phyloP scores from a whole-genome alignment of 2,888 invertebrate genomes.

The Eupithecia dodoneata region DNA sequence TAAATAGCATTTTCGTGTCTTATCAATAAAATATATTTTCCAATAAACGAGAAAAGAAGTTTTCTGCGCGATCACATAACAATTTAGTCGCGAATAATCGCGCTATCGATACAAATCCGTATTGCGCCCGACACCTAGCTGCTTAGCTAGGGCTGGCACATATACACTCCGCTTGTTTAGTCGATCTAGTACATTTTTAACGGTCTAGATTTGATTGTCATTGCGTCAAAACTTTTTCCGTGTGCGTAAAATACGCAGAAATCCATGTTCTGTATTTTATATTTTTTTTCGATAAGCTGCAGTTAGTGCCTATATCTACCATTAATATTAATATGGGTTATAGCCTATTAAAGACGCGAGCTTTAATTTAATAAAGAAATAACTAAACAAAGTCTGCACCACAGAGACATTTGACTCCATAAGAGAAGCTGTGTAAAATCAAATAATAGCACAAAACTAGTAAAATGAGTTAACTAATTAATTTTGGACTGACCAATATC shows the following conservation, averaged over 20 bases:
- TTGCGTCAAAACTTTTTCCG: background rate
- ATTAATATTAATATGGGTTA: background rate
- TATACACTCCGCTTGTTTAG: background rate
- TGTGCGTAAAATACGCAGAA: no score
- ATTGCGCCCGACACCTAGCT: conserved; percentile 44
- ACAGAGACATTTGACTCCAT: background rate
- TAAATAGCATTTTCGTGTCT: background rate
- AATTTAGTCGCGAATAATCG: conserved; percentile 35
- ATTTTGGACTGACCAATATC: background rate
- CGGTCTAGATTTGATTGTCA: background rate
- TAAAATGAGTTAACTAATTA: background rate
- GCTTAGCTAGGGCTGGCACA: conserved; percentile 39
- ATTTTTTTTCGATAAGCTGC: no score
- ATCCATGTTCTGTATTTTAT: no score
- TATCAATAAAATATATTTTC: conserved; percentile 17
- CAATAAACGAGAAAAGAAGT: conserved; percentile 21
- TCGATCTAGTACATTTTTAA: background rate
- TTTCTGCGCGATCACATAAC: conserved; percentile 33
- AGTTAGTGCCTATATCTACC: background rate
- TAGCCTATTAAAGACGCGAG: background rate
- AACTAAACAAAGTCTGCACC: background rate
- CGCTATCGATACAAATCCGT: conserved; percentile 43
- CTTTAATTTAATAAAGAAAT: background rate
- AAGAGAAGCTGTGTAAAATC: background rate
- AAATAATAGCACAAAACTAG: background rate